phyloP scores from a whole-genome alignment of 1,140 invertebrate species.

The Pseudoatta argentina region DNA sequence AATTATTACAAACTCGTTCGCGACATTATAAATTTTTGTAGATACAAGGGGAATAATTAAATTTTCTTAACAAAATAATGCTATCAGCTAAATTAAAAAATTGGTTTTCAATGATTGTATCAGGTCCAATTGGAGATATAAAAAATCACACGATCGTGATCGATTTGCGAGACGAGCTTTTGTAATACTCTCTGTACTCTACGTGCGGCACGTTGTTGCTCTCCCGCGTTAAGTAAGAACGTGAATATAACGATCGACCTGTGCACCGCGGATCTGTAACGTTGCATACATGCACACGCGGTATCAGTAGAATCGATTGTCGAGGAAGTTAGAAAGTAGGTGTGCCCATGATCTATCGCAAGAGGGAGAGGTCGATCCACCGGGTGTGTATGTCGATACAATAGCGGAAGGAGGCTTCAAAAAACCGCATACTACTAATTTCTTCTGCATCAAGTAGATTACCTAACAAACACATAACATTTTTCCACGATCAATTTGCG shows the following conservation, averaged over 20 bases:
- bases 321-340: constrained; percentile 82
- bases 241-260: constrained; percentile 49
- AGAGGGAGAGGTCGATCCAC: constrained; percentile 75
- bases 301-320: constrained; percentile 76
- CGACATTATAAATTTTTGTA: background rate
- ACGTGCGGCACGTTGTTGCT: constrained; percentile 2
- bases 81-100: background rate
- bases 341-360: constrained; percentile 79
- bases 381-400: constrained; percentile 60
- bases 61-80: background rate
- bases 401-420: constrained; percentile 39
- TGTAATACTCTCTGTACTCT: constrained; percentile 20
- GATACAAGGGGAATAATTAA: background rate
- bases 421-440: constrained; percentile 19
- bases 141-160: background rate
- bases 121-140: background rate
- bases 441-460: constrained; percentile 36
- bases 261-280: constrained; percentile 42
- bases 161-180: constrained; percentile 22
- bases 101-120: background rate
- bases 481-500: constrained; percentile 15
- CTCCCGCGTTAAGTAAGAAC: constrained; percentile 47
- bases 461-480: constrained; percentile 18
- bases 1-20: background rate
- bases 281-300: constrained; percentile 11